Evolutionary conservation across 2,888 invertebrate genomes (phyloP), one percentile per base, ranked within the genome.

Genomic region (Coenonympha glycerion): DNA sequence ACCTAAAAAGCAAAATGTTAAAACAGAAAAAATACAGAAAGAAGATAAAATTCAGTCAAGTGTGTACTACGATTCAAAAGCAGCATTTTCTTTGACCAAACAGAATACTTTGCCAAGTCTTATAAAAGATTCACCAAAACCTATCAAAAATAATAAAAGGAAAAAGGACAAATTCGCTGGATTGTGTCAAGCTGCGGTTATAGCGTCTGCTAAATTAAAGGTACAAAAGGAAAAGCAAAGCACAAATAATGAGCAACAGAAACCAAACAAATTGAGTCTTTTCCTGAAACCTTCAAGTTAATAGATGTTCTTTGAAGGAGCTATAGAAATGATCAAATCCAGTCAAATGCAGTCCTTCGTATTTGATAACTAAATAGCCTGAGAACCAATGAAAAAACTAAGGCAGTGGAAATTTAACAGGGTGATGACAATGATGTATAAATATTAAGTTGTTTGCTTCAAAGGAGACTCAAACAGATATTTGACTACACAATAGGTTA

Each of bases 101-200:
- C 70, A 78, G 24, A 71, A 71, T 13, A 68, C 56, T 15, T 36
- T 85, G 4, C 41, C 61, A 13, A 69, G 57, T 52, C 40, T 56
- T 19, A 56, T 65, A 1, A 76, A 75, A 50, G 62, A 62, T 34
- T 49, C 63, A 36, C 60, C 69, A n/a, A 82, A 78, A 66, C 60
- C 75, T 18, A 79, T 83, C 47, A 82, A 79, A 51, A 86, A 84
- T 52, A 83, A 75, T 61, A 87, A 85, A 65, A 83, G 69, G 64
- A 85, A 71, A 61, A 87, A 85, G 53, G 84, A 83, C 37, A 86
- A 79, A 55, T 86, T 74, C 77, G 87, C 86, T 16, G 86, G 86
- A 1, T 61, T 87, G 5, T 83, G 83, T 55, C 69, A 79, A 53
- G 71, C 74, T 62, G 86, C 87, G 47, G 86, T 86, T 3, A 53